Percentiles rank a stretch among this genome's conserved stretches.
These are phyloP conservation scores for Drosophila ercepeae DNA, from an alignment of 1,140 invertebrate genomes.

Conservation along the genomic window DNA sequence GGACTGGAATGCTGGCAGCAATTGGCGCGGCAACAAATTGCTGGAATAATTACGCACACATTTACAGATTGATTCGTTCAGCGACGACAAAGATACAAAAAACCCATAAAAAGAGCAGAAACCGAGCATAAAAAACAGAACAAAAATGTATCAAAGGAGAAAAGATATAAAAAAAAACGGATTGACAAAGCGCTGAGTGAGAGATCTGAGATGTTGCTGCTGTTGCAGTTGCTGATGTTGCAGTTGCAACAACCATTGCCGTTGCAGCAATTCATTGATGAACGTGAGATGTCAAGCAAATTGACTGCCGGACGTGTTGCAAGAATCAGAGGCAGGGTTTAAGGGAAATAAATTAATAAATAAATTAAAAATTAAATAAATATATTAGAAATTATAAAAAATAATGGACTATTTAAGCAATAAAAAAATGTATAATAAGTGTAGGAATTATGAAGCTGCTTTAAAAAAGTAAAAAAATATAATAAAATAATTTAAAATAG, in stretches of 20 bases:
- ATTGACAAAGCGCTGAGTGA: slow-evolving; percentile 44
- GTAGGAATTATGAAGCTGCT: no score
- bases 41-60: slow-evolving; percentile 82
- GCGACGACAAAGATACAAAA: slow-evolving; percentile 12
- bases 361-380: no score
- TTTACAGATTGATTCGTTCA: slow-evolving; percentile 76
- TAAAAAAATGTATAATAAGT: no score
- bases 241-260: slow-evolving; percentile 19
- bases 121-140: background rate
- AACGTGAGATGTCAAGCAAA: slow-evolving; percentile 80
- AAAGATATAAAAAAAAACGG: slow-evolving; percentile 1
- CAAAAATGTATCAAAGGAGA: background rate
- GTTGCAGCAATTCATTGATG: slow-evolving; percentile 62
- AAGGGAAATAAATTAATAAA: background rate
- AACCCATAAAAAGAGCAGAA: slow-evolving; percentile 17
- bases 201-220: slow-evolving; percentile 36
- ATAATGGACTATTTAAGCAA: no score
- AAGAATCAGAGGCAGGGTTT: slow-evolving; percentile 35
- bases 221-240: slow-evolving; percentile 7
- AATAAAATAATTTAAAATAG: no score
- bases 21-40: slow-evolving; percentile 83
- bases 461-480: no score
- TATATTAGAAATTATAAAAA: no score
- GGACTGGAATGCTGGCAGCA: slow-evolving; percentile 69
- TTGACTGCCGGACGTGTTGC: slow-evolving; percentile 56